Evolutionary conservation across 1,140 invertebrate genomes (phyloP), one percentile per base, ranked within the genome.

Genomic region (Hormaphis cornu): DNA sequence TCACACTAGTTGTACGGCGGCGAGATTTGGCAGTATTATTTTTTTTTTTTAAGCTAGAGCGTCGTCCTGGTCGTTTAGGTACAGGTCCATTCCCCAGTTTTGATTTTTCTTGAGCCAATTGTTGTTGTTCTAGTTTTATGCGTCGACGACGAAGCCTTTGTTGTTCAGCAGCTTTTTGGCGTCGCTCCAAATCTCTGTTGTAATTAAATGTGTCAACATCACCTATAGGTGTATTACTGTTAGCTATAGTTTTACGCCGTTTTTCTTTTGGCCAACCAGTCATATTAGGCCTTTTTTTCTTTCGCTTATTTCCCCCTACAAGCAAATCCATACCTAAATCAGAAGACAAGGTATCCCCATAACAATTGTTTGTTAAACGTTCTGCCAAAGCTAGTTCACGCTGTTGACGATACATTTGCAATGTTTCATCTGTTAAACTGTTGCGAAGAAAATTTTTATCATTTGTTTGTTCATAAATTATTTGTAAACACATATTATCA

Each of bases 281-380:
- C 71, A 72, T 72, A 52, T 72, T 72, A 2, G 70, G 70, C 1
- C 61, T 52, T 69, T 72, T 72, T n/a, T 69, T 66, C 56, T 72
- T 72, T 5, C 71, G 28, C 10, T 48, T 46, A 33, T 63, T 63
- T 7, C 8, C 16, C 8, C 26, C 5, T 22, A 12, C 20, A 22
- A 44, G n/a, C 24, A 30, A 16, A 9, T 66, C 61, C 2, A 16
- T 48, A 16, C 28, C n/a, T 18, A 33, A 33, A 48, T 48, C 28
- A 8, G 44, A 22, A 22, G 44, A 22, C 12, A 33, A 7, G 1
- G 1, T 20, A 22, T 66, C 44, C 16, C 42, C 28, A 35, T 50
- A n/a, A 42, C 5, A 28, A 48, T 50, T 46, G 3, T 30, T 46
- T 50, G 40, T 30, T 20, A 63, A 14, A 20, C 61, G 44, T 24